Base-by-base conservation (phyloP, 1,140 invertebrate genomes). In the Cydia amplana region DNA sequence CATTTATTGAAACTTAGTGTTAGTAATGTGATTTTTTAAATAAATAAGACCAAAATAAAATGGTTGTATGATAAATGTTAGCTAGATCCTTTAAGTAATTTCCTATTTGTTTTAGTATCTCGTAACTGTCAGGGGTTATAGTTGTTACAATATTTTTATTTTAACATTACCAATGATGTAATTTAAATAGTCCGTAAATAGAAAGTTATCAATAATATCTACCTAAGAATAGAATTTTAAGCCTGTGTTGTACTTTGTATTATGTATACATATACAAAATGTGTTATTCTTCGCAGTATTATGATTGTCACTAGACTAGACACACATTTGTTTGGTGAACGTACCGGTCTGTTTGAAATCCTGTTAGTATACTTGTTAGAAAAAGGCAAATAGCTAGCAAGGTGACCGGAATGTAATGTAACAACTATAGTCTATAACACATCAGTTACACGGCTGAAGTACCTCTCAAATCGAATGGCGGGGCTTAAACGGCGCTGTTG, bases 391-490 rank as follows among this genome's bases (percentile, higher is more conserved):
- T 60, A 60, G 49, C n/a, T 51, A 51, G n/a, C 51, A 20, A 60
- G 18, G 18, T n/a, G 18, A 60, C 55, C 55, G 55, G 18, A n/a
- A 18, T 60, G 55, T 60, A 23, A 60, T 60, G 65, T 70, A 43
- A 18, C 65, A 70, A 70, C 36, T 70, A 40, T 36, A 40, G 20
- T 9, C 36, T 70, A 40, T 36, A 40, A 40, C n/a, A 40, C 32
- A 70, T 20, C 65, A 18, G 65, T 70, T 70, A 70, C 32, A 18
- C 12, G 1, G 32, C n/a, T 70, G 36, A n/a, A 65, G 28, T 32
- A 32, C 64, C 65, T 83, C 78, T 81, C 79, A 78, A 80, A 79
- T 81, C 73, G 79, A 80, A 76, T 81, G 79, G 77, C 65, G 78
- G 77, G 78, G 81, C 79, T 80, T 81, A 80, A 43, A 76, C 46